Conservation (phyloP, 2,888 invertebrate genomes). For the Salticus scenicus region DNA sequence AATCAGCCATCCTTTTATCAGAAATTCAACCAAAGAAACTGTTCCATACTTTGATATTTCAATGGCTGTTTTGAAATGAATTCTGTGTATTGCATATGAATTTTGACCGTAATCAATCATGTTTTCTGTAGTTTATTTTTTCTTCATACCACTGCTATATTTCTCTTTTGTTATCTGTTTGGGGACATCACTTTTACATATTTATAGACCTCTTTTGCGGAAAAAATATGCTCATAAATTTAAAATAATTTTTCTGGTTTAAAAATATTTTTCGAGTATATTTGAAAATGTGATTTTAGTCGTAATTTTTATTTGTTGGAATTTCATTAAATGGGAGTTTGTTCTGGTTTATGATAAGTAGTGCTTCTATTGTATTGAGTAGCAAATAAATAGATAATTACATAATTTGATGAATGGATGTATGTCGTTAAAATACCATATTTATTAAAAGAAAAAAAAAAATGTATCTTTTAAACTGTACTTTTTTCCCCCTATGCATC, state of each 20-base stretch:
- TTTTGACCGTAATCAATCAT: not conserved
- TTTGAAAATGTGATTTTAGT: too few relatives aligned
- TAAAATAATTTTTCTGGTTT: not conserved
- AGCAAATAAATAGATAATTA: too few relatives aligned
- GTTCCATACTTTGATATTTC: not conserved
- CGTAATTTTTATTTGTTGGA: too few relatives aligned
- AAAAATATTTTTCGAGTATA: too few relatives aligned
- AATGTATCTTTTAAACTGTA: too few relatives aligned
- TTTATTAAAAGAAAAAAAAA: too few relatives aligned
- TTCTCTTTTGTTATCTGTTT: not conserved
- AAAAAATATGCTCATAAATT: not conserved
- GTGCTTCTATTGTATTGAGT: too few relatives aligned
- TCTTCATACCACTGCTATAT: not conserved
- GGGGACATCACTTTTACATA: not conserved
- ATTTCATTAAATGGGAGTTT: too few relatives aligned
- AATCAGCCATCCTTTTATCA: not conserved
- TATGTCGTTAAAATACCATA: too few relatives aligned
- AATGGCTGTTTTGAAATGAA: not conserved
- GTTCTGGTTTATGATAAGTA: too few relatives aligned
- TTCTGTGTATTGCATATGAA: not conserved
- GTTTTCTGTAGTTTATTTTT: not conserved
- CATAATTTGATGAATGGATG: too few relatives aligned
- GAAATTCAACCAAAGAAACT: not conserved
- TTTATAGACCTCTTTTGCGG: not conserved
- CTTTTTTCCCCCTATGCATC: too few relatives aligned